Evolutionary conservation across 2,888 invertebrate genomes (phyloP), one percentile per base, ranked within the genome.

Genomic region (Dichetophora obliterata): DNA sequence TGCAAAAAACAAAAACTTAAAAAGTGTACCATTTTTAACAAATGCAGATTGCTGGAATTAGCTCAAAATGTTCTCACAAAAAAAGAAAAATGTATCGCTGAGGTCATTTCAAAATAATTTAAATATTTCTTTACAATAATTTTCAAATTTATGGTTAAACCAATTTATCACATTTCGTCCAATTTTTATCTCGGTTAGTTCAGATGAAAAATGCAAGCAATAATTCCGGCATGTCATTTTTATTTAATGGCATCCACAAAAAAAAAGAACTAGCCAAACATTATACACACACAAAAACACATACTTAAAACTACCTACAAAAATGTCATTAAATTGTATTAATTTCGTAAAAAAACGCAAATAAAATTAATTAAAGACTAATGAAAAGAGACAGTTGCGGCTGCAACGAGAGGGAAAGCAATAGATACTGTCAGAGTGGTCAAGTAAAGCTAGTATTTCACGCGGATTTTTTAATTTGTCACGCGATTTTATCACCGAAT

Each of bases 291-390:
- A 50, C 59, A 16, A 27, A 52, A 27, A 54, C 19, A 61, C 11
- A 48, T 37, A 2, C 11, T 61, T 72, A 61, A 59, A 63, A 52
- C 61, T 65, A 34, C 37, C 71, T 24, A 65, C 65, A 63, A 65
- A 74, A 74, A 74, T 52, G 31, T 52, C 50, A 74, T 65, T 52
- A 65, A 74, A 74, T 16, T 50, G 65, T 24, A 50, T 74, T 48
- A 74, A 74, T 34, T 68, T 74, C 19, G n/a, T 37, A 65, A 74
- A 19, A 19, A 72, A 72, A 19, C 19, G 14, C 6, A 69, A 73
- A 61, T 50, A 61, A 73, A 61, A 61, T 11, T 27, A 68, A 50
- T 50, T 27, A 61, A 61, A 73, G 27, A 63, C 50, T 61, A 73
- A 61, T 72, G 48, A 61, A 37, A 48, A 22, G 54, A 37, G 43